phyloP scores from a whole-genome alignment of 64 coral and sea anemone genomes.

The Montipora sp. region DNA sequence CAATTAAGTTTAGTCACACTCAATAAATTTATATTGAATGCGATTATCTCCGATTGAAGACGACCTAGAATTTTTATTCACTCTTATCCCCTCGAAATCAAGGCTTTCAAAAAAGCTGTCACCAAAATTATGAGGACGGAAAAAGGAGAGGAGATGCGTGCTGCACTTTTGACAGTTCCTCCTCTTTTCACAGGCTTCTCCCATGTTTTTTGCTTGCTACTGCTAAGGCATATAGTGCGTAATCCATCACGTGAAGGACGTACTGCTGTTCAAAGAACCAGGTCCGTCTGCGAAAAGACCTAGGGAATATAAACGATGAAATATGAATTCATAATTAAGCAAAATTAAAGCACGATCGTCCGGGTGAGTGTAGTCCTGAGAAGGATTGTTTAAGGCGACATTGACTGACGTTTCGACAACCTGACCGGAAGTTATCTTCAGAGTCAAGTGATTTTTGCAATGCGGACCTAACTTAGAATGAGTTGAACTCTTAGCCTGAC shows the following conservation, averaged over 20 bases:
- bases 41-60: too few relatives aligned
- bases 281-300: constrained; percentile 87
- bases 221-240: constrained; percentile 80
- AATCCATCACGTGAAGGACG: constrained; percentile 90
- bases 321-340: not conserved
- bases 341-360: not conserved
- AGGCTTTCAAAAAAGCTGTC: not conserved
- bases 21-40: too few relatives aligned
- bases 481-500: too few relatives aligned
- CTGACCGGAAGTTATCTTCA: too few relatives aligned
- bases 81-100: not conserved
- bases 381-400: not conserved
- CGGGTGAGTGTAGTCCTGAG: not conserved
- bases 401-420: too few relatives aligned
- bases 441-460: too few relatives aligned
- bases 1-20: too few relatives aligned
- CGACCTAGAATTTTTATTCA: too few relatives aligned
- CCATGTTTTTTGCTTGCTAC: constrained; percentile 78
- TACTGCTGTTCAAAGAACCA: constrained; percentile 87
- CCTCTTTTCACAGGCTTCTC: constrained; percentile 74
- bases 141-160: not conserved
- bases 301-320: not conserved
- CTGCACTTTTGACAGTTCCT: not conserved
- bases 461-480: too few relatives aligned
- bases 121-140: not conserved